These are phyloP conservation scores for Echinometra lucunter DNA, from an alignment of 53 echinoderm and acorn worm species.

Conservation along the genomic window DNA sequence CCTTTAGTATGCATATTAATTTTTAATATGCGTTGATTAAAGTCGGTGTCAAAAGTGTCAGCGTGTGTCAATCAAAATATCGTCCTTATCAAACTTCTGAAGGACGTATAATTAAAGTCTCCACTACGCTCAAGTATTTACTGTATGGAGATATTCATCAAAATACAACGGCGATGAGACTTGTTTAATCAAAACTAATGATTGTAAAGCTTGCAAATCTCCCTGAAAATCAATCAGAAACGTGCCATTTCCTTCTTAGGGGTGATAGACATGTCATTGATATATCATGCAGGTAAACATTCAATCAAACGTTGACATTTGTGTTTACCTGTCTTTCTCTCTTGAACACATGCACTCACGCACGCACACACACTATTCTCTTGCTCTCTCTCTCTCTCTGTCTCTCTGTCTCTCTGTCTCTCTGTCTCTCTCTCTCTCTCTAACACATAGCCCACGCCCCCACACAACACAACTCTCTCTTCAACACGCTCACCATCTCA, in stretches of 20 bases:
- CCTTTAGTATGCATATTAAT: neutral
- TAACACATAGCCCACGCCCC: too few relatives aligned
- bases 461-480: too few relatives aligned
- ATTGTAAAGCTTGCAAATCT: constrained; percentile 49
- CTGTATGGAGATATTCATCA: neutral
- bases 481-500: too few relatives aligned
- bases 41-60: constrained; percentile 12
- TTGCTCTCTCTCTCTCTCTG: neutral
- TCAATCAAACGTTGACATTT: constrained; percentile 31
- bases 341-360: neutral
- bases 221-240: constrained; percentile 10
- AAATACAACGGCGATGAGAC: constrained; percentile 28
- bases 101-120: neutral
- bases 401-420: neutral
- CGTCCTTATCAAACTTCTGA: neutral
- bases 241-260: constrained; percentile 14
- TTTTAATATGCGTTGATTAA: neutral
- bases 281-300: constrained; percentile 29
- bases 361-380: neutral
- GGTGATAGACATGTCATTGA: neutral
- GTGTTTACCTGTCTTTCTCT: neutral
- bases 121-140: neutral
- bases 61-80: constrained; percentile 13
- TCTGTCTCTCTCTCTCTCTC: neutral
- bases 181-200: constrained; percentile 32